Evolutionary conservation across 2,113 vertebrate species (phyloP).

Genomic region (Chaetops frenatus): DNA sequence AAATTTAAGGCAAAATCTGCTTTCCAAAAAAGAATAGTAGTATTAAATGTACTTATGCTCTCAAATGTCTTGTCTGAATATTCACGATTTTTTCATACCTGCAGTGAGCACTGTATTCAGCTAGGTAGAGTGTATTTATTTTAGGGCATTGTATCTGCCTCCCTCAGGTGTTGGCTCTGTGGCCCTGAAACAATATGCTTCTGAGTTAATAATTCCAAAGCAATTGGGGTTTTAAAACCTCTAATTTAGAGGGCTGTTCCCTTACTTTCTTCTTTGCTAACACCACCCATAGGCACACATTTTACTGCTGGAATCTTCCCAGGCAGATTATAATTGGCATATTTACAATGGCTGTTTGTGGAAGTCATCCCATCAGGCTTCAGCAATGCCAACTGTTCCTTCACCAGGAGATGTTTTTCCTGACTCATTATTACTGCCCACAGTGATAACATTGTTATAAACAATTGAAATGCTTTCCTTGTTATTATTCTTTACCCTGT

Average conservation of each 20-base stretch:
- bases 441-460: slow-evolving; percentile 10
- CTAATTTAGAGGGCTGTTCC: neutral
- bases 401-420: slow-evolving; percentile 19
- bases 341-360: neutral
- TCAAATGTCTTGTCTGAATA: neutral
- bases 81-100: neutral
- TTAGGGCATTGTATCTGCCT: neutral
- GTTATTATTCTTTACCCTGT: neutral
- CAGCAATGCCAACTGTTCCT: neutral
- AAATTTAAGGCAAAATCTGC: neutral
- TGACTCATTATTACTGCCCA: slow-evolving; percentile 21
- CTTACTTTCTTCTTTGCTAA: neutral
- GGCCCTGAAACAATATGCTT: neutral
- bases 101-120: neutral
- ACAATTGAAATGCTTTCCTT: neutral
- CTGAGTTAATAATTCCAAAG: neutral
- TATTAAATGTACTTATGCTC: neutral
- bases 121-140: neutral
- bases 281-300: neutral
- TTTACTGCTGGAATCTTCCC: slow-evolving; percentile 15
- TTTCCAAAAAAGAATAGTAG: neutral
- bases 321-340: neutral
- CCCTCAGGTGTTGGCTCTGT: neutral
- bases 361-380: slow-evolving; percentile 2
- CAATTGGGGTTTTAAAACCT: neutral